Evolutionary conservation across 2,888 invertebrate species (phyloP).

Genomic region (Metalampra italica): DNA sequence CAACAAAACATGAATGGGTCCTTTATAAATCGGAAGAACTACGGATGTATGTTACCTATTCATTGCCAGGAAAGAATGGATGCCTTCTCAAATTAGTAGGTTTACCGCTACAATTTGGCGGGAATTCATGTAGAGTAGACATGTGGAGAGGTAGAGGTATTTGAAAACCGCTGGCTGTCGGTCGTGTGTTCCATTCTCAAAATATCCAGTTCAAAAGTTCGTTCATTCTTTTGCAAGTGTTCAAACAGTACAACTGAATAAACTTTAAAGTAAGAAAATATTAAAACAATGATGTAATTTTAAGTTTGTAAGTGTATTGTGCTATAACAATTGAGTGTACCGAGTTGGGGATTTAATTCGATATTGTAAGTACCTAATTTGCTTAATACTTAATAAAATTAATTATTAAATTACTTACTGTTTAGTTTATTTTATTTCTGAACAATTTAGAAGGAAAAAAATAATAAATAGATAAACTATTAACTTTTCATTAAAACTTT

Average conservation of each 20-base stretch:
- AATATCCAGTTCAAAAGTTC: slow-evolving; percentile 24
- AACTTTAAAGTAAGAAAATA: background rate
- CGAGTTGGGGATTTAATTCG: too few species aligned
- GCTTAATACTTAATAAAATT: background rate
- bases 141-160: slow-evolving; percentile 25
- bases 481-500: background rate
- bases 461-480: too few species aligned
- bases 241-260: background rate
- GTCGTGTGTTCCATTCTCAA: slow-evolving; percentile 21
- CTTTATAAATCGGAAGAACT: background rate
- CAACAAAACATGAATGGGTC: background rate
- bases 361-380: background rate
- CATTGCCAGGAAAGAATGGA: background rate
- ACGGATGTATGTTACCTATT: too few species aligned
- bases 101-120: slow-evolving; percentile 31
- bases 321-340: background rate
- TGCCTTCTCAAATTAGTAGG: slow-evolving; percentile 6
- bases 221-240: slow-evolving; percentile 22
- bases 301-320: background rate
- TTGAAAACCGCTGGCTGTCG: slow-evolving; percentile 45
- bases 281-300: background rate
- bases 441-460: background rate
- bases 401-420: background rate
- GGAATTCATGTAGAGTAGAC: slow-evolving; percentile 23
- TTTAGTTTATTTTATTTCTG: background rate